A percentile compares a stretch with the other conserved stretches of the same genome.
Conservation (phyloP, 2,888 invertebrate genomes). For the Oxycera nigricornis region DNA sequence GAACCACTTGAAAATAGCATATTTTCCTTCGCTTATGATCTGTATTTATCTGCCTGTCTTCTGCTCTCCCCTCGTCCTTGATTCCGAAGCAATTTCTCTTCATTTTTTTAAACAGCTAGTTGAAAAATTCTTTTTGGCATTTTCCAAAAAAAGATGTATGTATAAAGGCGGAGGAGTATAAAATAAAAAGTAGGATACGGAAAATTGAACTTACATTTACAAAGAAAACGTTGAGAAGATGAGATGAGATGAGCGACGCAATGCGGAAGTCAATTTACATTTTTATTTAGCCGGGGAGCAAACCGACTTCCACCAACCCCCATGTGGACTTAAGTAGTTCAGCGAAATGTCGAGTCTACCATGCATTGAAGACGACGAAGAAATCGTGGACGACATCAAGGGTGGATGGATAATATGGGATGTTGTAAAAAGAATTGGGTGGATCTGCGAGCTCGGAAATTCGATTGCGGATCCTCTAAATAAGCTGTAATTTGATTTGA, state of each 20-base stretch:
- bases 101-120: neutral
- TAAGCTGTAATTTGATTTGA: constrained; percentile 30
- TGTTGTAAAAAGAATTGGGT: neutral
- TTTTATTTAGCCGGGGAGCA: constrained; percentile 17
- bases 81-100: no score
- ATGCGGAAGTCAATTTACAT: constrained; percentile 43
- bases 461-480: constrained; percentile 25
- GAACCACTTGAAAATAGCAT: neutral
- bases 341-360: neutral
- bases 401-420: no score
- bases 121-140: constrained; percentile 6
- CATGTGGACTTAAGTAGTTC: neutral
- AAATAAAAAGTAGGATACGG: neutral
- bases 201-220: constrained; percentile 19
- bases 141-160: neutral
- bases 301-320: neutral
- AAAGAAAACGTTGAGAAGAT: neutral
- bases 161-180: neutral
- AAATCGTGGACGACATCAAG: no score
- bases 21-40: neutral
- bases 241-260: constrained; percentile 34
- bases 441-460: neutral
- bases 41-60: neutral
- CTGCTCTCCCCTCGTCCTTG: neutral
- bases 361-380: no score